Base-by-base conservation (phyloP, 2,113 vertebrate species). In the Anarhynchus alexandrinus region DNA sequence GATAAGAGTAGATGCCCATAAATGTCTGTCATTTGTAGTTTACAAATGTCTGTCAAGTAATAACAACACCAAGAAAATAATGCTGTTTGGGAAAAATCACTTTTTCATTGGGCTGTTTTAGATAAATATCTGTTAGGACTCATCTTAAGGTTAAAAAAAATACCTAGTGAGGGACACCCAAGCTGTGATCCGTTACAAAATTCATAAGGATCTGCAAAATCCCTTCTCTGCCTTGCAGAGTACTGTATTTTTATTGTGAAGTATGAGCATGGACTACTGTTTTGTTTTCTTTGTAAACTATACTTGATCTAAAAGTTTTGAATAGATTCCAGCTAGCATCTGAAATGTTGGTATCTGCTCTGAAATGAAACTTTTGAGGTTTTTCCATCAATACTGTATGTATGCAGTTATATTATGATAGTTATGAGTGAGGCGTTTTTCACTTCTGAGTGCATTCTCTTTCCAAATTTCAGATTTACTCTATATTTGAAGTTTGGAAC, bases 401-500 rank as follows among this genome's bases (percentile, higher is more conserved):
- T 69, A 54, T 8, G 1, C 36, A 54, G 69, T 30, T 90, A 36
- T 52, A 51, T 79, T 51, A 52, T n/a, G 65, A 73, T 55, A 61
- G 27, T 52, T 90, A 65, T 1, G 55, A 93, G 34, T 61, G 17
- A 42, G 78, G 38, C 80, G 36, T 69, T 96, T 95, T 84, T 82
- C 22, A 29, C 20, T 91, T 62, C 42, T 47, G 42, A 83, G 22
- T 84, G 13, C 12, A 11, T 82, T 83, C 38, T 79, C n/a, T n/a
- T 82, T 92, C 76, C 79, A 95, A 79, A 85, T 72, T 81, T 94
- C 57, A 69, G 69, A 40, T 85, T 78, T 95, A 43, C 42, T 74
- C 80, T 87, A 16, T 84, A 79, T 86, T 59, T 89, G 90, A 94
- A 78, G 12, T 36, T n/a, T 96, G 91, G 88, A 96, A 88, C 30